phyloP scores from a whole-genome alignment of 2,113 vertebrate genomes.

The Lutjanus erythropterus region DNA sequence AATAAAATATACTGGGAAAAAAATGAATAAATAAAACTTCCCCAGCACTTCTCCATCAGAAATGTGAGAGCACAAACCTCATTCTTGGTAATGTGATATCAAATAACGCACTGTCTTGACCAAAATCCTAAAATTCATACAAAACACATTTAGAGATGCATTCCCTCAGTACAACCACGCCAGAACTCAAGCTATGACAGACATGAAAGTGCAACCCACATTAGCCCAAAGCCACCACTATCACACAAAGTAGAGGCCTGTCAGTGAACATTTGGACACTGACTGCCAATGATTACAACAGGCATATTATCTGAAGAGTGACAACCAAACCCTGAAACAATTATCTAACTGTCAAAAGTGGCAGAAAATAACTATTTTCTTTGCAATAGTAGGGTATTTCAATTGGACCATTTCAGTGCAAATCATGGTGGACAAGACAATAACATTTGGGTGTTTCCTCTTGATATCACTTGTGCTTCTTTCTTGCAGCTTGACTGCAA shows the following conservation, averaged over 20 bases:
- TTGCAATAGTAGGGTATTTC: background rate
- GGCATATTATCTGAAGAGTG: background rate
- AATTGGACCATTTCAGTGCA: background rate
- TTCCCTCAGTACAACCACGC: background rate
- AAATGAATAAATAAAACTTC: conserved; percentile 24
- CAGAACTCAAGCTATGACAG: conserved; percentile 5
- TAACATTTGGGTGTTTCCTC: background rate
- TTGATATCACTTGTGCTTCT: background rate
- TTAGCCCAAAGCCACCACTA: background rate
- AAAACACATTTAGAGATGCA: background rate
- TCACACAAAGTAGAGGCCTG: background rate
- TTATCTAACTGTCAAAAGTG: conserved; percentile 3
- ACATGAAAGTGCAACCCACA: background rate
- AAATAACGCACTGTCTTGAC: conserved; percentile 7
- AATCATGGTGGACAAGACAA: background rate
- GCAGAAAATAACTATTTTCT: conserved; percentile 2
- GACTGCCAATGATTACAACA: background rate
- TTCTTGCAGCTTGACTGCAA: background rate
- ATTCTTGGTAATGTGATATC: background rate
- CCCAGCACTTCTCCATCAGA: background rate
- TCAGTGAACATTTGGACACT: background rate
- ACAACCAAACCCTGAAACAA: conserved; percentile 10
- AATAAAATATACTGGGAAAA: conserved; percentile 30
- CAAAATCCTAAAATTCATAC: background rate
- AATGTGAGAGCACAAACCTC: background rate